A percentile compares a stretch with the other conserved stretches of the same genome.
These are phyloP conservation scores for Hoplias malabaricus DNA, from an alignment of 2,113 vertebrate genomes.

Conservation along the genomic window DNA sequence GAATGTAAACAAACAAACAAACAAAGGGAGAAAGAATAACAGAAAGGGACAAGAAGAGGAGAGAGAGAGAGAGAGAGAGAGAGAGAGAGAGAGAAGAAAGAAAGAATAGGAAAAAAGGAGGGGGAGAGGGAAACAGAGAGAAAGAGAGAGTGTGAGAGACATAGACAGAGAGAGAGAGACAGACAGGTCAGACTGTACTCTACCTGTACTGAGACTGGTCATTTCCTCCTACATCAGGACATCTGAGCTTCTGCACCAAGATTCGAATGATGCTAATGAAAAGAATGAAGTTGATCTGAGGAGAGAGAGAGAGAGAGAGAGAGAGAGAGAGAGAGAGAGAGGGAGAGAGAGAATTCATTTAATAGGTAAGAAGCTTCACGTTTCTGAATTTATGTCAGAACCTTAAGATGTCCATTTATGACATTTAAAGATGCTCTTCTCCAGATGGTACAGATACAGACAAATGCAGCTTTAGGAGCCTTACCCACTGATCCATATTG, in stretches of 20 bases:
- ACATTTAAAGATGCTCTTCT: no score
- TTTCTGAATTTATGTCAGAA: no score
- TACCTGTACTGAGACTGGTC: constrained; percentile 71
- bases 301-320: constrained; percentile 12
- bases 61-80: not conserved
- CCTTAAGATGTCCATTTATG: no score
- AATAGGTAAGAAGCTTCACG: no score
- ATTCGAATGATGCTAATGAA: constrained; percentile 96
- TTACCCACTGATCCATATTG: no score
- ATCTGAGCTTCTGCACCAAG: constrained; percentile 94
- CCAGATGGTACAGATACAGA: no score
- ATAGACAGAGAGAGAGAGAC: not conserved
- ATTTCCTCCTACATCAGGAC: constrained; percentile 87
- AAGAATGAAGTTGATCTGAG: constrained; percentile 89
- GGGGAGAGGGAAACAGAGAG: no score
- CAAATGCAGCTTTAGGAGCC: no score
- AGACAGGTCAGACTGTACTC: not conserved
- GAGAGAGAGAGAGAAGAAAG: not conserved
- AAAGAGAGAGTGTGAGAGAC: not conserved
- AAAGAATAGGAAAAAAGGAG: no score
- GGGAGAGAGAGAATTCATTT: no score
- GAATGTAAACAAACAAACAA: no score
- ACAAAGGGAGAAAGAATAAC: not conserved
- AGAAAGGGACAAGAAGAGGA: not conserved
- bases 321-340: no score